Base-by-base conservation (phyloP, 2,888 invertebrate species). In the Melieria crassipennis region DNA sequence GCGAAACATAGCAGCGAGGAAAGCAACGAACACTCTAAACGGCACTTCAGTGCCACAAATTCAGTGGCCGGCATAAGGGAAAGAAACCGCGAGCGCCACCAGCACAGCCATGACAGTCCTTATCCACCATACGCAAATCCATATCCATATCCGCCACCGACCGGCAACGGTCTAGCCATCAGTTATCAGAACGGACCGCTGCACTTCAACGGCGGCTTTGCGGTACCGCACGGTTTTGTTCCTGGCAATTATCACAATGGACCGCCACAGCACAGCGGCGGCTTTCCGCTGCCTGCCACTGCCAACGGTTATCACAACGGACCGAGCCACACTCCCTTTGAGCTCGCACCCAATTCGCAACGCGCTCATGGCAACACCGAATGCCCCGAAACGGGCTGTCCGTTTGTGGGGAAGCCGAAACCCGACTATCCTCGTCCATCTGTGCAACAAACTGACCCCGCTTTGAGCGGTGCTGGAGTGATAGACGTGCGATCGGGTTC, bases 51-150 rank as follows among this genome's bases (percentile, higher is more conserved):
- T 43, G 69, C 70, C 5, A 66, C 57, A 10, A 69, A 56, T 11
- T 66, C 69, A 7, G 64, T 70, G 42, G 50, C 66, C 13, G 66
- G 48, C 3, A 43, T 66, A 5, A 66, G 50, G 0, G 72, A 73
- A 7, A 66, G 30, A n/a, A 70, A 56, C n/a, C 67, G 57, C 62
- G 58, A 73, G 42, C 69, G 70, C 13, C 72, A 61, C 43, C 66
- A 57, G 13, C 63, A 52, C 55, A 63, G 10, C 4, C 67, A 66
- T 63, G 64, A 66, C 30, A 45, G 7, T 13, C 9, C 56, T 30
- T 30, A 30, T 6, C 58, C 58, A 11, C n/a, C 10, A 52, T 7
- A 52, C 10, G 52, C 4, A 52, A n/a, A 52, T 52, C 13, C 10
- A 10, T 50, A 50, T 50, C 50, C 50, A 50, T 11, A 9, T 10